phyloP scores from a whole-genome alignment of 2,113 vertebrate genomes.

The Nanorana parkeri region DNA sequence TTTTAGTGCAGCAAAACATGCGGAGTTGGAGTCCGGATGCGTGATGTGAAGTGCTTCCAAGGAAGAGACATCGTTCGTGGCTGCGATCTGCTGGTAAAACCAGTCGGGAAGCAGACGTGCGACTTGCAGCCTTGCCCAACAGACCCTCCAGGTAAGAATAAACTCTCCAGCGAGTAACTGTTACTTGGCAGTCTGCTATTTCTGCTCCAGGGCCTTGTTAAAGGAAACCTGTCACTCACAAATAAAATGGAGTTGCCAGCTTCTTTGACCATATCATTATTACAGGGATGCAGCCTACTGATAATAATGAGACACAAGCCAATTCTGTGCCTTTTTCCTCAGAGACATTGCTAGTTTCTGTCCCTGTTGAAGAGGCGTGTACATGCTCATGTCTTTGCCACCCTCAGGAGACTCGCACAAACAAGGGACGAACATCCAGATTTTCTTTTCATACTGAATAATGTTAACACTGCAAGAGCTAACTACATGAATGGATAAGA shows the following conservation, averaged over 20 bases:
- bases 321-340: too few species aligned
- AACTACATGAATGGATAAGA: not conserved
- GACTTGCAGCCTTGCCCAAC: constrained; percentile 94
- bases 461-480: not conserved
- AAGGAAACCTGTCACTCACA: too few species aligned
- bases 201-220: too few species aligned
- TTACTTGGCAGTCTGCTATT: not conserved
- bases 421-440: not conserved
- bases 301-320: too few species aligned
- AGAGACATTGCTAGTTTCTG: too few species aligned
- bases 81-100: constrained; percentile 92
- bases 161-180: not conserved
- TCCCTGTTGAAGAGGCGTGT: too few species aligned
- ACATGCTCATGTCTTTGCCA: too few species aligned
- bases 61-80: constrained; percentile 90
- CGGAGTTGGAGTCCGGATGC: constrained; percentile 89
- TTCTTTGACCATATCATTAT: too few species aligned
- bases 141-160: constrained; percentile 86
- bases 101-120: constrained; percentile 91
- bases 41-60: constrained; percentile 97
- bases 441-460: not conserved
- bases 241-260: too few species aligned
- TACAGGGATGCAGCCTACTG: too few species aligned
- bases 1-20: constrained; percentile 94
- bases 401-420: not conserved